These are phyloP conservation scores for Cepaea hortensis DNA, from an alignment of 2,888 invertebrate genomes.

Conservation along the genomic window DNA sequence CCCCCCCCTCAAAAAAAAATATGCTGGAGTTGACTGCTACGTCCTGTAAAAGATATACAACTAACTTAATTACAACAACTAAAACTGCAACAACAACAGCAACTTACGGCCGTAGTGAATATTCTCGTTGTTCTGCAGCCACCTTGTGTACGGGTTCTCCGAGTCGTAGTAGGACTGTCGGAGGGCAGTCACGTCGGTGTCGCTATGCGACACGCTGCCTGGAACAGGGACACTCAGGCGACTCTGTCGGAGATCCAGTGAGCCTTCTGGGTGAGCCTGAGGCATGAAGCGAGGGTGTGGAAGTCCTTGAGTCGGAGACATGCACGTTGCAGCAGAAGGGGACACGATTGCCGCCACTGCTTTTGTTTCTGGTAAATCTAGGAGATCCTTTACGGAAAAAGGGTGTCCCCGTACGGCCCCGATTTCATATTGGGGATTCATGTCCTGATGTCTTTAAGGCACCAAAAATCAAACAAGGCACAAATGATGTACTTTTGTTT, in stretches of 20 bases:
- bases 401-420: constrained; percentile 85
- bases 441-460: background rate
- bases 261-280: constrained; percentile 43
- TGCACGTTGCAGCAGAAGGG: constrained; percentile 16
- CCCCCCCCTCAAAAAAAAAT: too few relatives aligned
- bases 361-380: constrained; percentile 86
- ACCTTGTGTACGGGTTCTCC: constrained; percentile 79
- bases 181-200: constrained; percentile 53
- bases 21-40: too few relatives aligned
- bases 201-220: constrained; percentile 25
- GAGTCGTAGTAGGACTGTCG: constrained; percentile 63
- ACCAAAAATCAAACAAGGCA: background rate
- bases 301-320: constrained; percentile 56
- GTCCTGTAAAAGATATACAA: background rate
- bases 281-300: constrained; percentile 47
- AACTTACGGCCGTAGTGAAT: constrained; percentile 64
- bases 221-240: constrained; percentile 47
- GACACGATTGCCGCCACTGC: constrained; percentile 68
- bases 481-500: background rate
- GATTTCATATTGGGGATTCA: constrained; percentile 78
- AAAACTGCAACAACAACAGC: background rate
- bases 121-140: constrained; percentile 73
- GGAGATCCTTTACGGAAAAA: constrained; percentile 94
- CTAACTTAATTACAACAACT: background rate
- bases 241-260: constrained; percentile 45